A percentile compares a stretch with the other conserved stretches of the same genome.
phyloP scores from a whole-genome alignment of 2,113 vertebrate genomes.

The Vireo altiloquus region DNA sequence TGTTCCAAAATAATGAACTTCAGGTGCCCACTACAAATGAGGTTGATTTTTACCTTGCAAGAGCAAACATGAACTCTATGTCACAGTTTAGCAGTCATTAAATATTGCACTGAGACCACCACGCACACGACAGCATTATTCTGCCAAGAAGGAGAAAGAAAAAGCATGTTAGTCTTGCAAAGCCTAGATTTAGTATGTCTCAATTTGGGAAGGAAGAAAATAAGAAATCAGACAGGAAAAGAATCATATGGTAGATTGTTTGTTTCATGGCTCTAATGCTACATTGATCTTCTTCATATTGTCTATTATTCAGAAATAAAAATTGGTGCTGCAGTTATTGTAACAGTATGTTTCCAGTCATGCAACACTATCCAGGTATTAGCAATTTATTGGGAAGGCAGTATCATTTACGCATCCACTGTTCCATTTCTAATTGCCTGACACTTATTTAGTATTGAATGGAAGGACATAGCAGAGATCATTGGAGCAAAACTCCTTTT shows the following conservation, averaged over 20 bases:
- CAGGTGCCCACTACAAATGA: not conserved
- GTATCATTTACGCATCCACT: conserved; percentile 39
- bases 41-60: not conserved
- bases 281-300: conserved; percentile 27
- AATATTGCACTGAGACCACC: not conserved
- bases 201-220: not conserved
- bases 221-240: conserved; percentile 19
- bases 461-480: conserved; percentile 42
- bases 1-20: not conserved
- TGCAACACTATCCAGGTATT: conserved; percentile 59
- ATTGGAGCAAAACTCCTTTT: conserved; percentile 48
- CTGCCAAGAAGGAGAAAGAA: not conserved
- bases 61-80: not conserved
- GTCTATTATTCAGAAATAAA: conserved; percentile 46
- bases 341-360: conserved; percentile 49
- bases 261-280: conserved; percentile 25
- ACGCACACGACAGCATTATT: not conserved
- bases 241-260: conserved; percentile 4
- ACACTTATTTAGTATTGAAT: conserved; percentile 53
- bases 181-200: not conserved
- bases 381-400: conserved; percentile 59
- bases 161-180: not conserved
- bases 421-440: conserved; percentile 67
- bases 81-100: not conserved
- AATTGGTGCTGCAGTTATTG: conserved; percentile 39